Conservation (phyloP, 1,140 invertebrate genomes). For the Drosophila azteca region DNA sequence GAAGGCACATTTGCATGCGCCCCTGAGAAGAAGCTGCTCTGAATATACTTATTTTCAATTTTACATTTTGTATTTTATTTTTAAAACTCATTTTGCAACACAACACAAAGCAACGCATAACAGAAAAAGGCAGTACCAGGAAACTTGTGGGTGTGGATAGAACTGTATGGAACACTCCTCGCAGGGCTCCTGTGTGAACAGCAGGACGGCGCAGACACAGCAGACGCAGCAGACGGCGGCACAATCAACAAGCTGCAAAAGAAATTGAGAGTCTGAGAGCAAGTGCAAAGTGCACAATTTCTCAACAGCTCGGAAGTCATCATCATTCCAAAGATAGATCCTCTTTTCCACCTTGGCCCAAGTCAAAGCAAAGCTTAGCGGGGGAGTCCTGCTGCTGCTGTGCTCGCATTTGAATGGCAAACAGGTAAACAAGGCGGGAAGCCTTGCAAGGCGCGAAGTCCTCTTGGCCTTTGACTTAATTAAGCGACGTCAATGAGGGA, state of each 20-base stretch:
- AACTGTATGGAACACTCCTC: slow-evolving; percentile 22
- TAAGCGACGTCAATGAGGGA: slow-evolving; percentile 13
- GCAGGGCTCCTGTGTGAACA: not conserved
- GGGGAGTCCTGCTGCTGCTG: no score
- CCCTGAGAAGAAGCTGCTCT: slow-evolving; percentile 50
- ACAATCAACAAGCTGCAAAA: slow-evolving; percentile 20
- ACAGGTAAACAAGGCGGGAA: not conserved
- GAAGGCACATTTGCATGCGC: slow-evolving; percentile 61
- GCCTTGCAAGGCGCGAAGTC: not conserved
- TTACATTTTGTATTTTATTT: slow-evolving; percentile 37
- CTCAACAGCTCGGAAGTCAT: slow-evolving; percentile 7
- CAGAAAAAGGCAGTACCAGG: slow-evolving; percentile 11
- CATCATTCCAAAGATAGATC: slow-evolving; percentile 5
- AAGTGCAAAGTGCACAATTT: slow-evolving; percentile 15
- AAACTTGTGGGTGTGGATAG: slow-evolving; percentile 1
- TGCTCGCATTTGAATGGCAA: slow-evolving; percentile 22
- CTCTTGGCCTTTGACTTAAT: slow-evolving; percentile 41
- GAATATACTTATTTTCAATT: slow-evolving; percentile 63
- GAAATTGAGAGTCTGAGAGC: slow-evolving; percentile 11
- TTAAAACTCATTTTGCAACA: slow-evolving; percentile 66
- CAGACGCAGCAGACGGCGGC: not conserved
- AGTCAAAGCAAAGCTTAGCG: not conserved
- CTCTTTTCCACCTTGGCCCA: not conserved
- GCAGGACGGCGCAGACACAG: no score
- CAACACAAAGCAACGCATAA: slow-evolving; percentile 9